Base-by-base conservation (phyloP, 2,797 vertebrate genomes). In the Centroberyx gerrardi region DNA sequence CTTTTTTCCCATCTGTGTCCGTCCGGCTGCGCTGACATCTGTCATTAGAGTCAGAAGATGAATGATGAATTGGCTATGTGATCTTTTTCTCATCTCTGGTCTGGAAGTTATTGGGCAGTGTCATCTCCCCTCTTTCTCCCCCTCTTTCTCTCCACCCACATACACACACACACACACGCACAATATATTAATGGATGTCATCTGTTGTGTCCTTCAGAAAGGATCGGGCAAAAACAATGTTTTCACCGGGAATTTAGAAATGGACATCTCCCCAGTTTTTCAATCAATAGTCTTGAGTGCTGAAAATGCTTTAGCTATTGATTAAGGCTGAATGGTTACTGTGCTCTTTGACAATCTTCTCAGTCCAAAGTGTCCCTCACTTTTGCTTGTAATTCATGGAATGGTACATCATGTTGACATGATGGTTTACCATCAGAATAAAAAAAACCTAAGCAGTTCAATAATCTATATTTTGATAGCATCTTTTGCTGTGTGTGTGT, bases 91-190 rank as follows among this genome's bases (percentile, higher is more conserved):
- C 80, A 88, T 82, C 76, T 79, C 81, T 86, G 83, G 88, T 85
- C 85, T 92, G 87, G 86, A 93, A 89, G 86, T 90, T 90, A 90
- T 90, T 92, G 83, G 64, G 72, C 67, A 82, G 85, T 78, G 76
- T 85, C 71, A 68, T 74, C 64, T 81, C 68, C 68, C 52, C 55
- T 80, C 70, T 36, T 27, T 58, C 33, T 27, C 9, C 22, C 15
- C 28, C 49, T 31, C 66, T 18, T 29, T 54, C 18, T 40, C 60
- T 49, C 17, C 31, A 29, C 53, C 42, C 65, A 62, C 76, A 33
- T 38, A 58, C 73, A 52, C 61, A 42, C 52, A 69, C 52, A 38
- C 62, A 40, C 58, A 15, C 22, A 59, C 46, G 62, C 38, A 29
- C 81, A 40, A 86, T 77, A 62, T 67, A 81, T 88, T 93, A 91